Evolutionary conservation across 1,140 invertebrate species (phyloP), one percentile per base, ranked within the genome.

Genomic region (Drosophila kohkoa): DNA sequence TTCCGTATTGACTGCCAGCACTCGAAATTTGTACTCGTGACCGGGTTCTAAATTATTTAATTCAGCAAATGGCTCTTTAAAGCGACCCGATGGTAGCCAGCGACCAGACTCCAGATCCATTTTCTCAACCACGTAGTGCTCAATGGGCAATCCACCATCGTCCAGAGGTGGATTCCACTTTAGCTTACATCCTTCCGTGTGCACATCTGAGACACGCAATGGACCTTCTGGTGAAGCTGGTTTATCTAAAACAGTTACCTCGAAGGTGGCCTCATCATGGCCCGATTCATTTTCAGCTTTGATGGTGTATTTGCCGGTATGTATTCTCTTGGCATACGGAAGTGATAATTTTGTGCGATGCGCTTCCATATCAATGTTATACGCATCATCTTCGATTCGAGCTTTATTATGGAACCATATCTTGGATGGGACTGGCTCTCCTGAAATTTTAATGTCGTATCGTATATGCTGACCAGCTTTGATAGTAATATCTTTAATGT

Each of bases 1-100:
- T 93, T 99, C 97, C 59, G 96, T 95, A 92, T 99, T 99, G 2
- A 99, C 98, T 65, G 99, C 99, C 11, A 96, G 95, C 0, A 99
- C 98, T 49, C 98, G 94, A 95, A 99, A 99, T 93, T 99, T 98
- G 93, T 99, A 99, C 92, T 99, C 98, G 82, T 99, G 97, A 46
- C 95, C 98, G 30, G 97, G 97, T 55, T 97, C 96, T 48, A 98
- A 92, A 92, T 97, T 98, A 74, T 96, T 95, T 2, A 98, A 94
- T 78, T 96, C 96, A 70, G 97, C 96, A 79, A 96, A 97, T 0
- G 97, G 96, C 67, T 98, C 97, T 81, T 96, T 96, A 5, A 95
- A 92, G 3, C 95, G 94, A 76, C 96, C 96, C 63, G 96, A 96
- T 1, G 96, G 96, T 45, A 98, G 93, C 97, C 97, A 98, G 54